phyloP scores from a whole-genome alignment of 2,113 vertebrate species.

The Hepsetus odoe region DNA sequence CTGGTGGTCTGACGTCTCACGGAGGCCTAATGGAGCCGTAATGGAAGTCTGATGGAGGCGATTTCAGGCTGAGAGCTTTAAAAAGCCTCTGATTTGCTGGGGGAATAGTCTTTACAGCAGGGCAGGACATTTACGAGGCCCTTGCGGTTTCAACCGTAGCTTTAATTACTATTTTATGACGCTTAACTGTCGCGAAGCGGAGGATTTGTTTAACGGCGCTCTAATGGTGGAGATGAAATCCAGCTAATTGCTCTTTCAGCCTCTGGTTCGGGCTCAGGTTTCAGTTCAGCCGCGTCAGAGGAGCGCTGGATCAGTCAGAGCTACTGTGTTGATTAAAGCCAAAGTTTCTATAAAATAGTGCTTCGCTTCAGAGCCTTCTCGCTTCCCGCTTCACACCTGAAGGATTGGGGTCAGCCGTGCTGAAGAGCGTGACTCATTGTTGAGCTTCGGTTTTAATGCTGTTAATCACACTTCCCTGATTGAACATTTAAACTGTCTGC shows the following conservation, averaged over 20 bases:
- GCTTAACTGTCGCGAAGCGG: slow-evolving; percentile 54
- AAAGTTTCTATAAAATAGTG: no score
- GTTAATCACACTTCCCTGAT: no score
- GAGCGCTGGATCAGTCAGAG: no score
- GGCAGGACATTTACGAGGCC: slow-evolving; percentile 49
- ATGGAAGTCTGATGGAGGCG: slow-evolving; percentile 57
- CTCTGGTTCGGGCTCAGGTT: neutral
- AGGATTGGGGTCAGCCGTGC: no score
- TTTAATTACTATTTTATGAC: slow-evolving; percentile 51
- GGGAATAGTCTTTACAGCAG: slow-evolving; percentile 53
- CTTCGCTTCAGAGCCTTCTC: no score
- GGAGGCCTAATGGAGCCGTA: slow-evolving; percentile 66
- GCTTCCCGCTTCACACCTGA: no score
- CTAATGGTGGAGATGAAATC: slow-evolving; percentile 43
- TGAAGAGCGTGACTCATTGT: no score
- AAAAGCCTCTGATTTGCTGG: slow-evolving; percentile 58
- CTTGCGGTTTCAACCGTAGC: slow-evolving; percentile 42
- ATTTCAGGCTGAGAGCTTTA: slow-evolving; percentile 51
- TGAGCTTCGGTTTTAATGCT: no score
- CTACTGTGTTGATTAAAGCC: no score
- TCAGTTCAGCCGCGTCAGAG: neutral
- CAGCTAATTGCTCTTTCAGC: slow-evolving; percentile 31
- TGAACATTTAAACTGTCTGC: no score
- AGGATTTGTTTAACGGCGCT: slow-evolving; percentile 58
- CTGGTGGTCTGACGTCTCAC: slow-evolving; percentile 56